These are phyloP conservation scores for Batillaria attramentaria DNA, from an alignment of 1,140 invertebrate species.

Conservation along the genomic window DNA sequence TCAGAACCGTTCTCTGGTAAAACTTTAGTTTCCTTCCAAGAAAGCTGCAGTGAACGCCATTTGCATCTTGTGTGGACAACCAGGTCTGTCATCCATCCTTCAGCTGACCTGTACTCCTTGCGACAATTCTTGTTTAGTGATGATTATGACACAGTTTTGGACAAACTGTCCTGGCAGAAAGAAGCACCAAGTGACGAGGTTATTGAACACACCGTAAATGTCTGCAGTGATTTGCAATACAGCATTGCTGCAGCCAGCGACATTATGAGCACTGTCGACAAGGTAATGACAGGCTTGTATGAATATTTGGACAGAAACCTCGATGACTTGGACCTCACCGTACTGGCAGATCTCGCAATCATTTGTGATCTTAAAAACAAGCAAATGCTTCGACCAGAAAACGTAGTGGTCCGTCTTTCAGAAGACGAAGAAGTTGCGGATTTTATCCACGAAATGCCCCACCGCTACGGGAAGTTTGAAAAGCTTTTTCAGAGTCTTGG, in stretches of 20 bases:
- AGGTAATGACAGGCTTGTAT: conserved; percentile 40
- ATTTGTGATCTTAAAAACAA: conserved; percentile 36
- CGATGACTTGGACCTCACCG: neutral
- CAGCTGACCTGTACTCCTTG: conserved; percentile 33
- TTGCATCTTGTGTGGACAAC: conserved; percentile 45
- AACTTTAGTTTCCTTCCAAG: conserved; percentile 34
- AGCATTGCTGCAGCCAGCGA: neutral
- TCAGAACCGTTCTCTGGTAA: neutral
- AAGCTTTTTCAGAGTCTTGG: too few relatives aligned
- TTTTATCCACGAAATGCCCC: too few relatives aligned
- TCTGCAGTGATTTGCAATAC: conserved; percentile 28
- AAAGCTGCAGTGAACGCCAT: conserved; percentile 17
- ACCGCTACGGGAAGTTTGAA: too few relatives aligned
- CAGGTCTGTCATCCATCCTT: conserved; percentile 28
- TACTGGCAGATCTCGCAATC: conserved; percentile 26
- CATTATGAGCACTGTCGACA: neutral
- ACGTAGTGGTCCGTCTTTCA: too few relatives aligned
- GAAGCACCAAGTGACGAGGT: conserved; percentile 28
- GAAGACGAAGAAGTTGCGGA: too few relatives aligned
- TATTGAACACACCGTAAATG: conserved; percentile 36
- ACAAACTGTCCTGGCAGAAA: conserved; percentile 20
- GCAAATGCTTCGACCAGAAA: too few relatives aligned
- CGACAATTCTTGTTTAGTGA: neutral
- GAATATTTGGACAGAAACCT: conserved; percentile 23
- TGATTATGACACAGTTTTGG: neutral